These are phyloP conservation scores for Cepaea nemoralis DNA, from an alignment of 1,140 invertebrate genomes.

Conservation along the genomic window DNA sequence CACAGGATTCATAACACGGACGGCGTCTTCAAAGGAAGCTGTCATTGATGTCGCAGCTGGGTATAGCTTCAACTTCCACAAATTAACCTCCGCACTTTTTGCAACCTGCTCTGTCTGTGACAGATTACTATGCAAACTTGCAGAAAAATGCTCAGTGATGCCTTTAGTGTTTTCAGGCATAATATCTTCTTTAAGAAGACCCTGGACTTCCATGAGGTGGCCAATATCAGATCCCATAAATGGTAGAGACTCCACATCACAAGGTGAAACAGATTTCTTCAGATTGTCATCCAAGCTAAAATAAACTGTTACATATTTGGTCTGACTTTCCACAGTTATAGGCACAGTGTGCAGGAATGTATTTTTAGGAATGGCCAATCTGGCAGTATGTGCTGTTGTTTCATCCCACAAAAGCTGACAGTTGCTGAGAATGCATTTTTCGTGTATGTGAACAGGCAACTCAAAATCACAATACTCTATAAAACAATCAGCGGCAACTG, in stretches of 20 bases:
- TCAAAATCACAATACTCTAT: conserved; percentile 72
- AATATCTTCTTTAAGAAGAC: conserved; percentile 27
- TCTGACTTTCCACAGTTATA: conserved; percentile 48
- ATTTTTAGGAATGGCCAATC: conserved; percentile 62
- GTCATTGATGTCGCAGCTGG: conserved; percentile 60
- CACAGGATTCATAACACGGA: conserved; percentile 43
- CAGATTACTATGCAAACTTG: not conserved
- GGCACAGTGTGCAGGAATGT: conserved; percentile 71
- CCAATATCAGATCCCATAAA: conserved; percentile 61
- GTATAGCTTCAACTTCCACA: conserved; percentile 71
- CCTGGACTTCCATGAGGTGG: conserved; percentile 41
- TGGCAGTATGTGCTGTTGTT: not conserved
- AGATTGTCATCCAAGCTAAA: conserved; percentile 71
- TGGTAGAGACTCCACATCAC: conserved; percentile 44
- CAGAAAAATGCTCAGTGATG: conserved; percentile 12
- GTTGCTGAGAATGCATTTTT: conserved; percentile 71
- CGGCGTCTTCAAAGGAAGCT: conserved; percentile 63
- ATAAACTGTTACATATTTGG: conserved; percentile 70
- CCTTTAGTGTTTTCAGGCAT: conserved; percentile 15
- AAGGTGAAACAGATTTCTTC: conserved; percentile 59
- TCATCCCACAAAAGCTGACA: conserved; percentile 53
- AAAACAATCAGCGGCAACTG: conserved; percentile 53
- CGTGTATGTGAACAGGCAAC: conserved; percentile 57
- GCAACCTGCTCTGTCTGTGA: not conserved
- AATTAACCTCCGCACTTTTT: conserved; percentile 41